Base-by-base conservation (phyloP, 35 echinoderm and acorn worm genomes). In the Lytechinus variegatus region DNA sequence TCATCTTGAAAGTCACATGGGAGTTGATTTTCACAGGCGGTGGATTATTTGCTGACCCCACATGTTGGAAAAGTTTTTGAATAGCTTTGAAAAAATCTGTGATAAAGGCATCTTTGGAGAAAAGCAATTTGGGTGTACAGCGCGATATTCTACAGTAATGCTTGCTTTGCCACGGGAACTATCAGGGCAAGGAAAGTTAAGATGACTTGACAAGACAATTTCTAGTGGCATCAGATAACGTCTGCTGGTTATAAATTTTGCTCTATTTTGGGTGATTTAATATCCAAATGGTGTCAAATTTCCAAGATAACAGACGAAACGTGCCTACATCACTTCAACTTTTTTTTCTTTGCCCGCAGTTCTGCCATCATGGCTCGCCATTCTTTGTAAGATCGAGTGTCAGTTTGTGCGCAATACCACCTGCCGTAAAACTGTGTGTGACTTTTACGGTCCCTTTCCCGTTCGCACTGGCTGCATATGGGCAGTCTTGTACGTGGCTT, bases 391-490 rank as follows among this genome's bases (percentile, higher is more conserved):
- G 27, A 4, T 53, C 12, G 56, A 2, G 56, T 66, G 2, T 28
- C n/a, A 2, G 24, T 52, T 5, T 27, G 52, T 44, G n/a, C 6
- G 53, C 94, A 95, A 60, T 95, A 95, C 94, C 94, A 95, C 60
- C 56, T 86, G 94, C 94, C 94, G 16, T 21, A 86, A 52, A 61
- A 86, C 33, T 87, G 94, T 6, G 94, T 52, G 66, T 95, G 66
- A 61, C 52, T 86, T 7, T 86, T 8, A 0, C 24, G 21, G 28
- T 86, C 66, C 21, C 94, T 5, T 7, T 24, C 54, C 21, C 86
- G 61, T 10, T 95, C n/a, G 52, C 94, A 95, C 94, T 95, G 27
- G 28, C 94, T 95, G 61, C 66, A 95, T 7, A 52, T 86, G 9
- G 61, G 33, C 33, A 44, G 33, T 44, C 33, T 44, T 44, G 33